phyloP scores from a whole-genome alignment of 2,888 invertebrate genomes.

The Aquatica leii region DNA sequence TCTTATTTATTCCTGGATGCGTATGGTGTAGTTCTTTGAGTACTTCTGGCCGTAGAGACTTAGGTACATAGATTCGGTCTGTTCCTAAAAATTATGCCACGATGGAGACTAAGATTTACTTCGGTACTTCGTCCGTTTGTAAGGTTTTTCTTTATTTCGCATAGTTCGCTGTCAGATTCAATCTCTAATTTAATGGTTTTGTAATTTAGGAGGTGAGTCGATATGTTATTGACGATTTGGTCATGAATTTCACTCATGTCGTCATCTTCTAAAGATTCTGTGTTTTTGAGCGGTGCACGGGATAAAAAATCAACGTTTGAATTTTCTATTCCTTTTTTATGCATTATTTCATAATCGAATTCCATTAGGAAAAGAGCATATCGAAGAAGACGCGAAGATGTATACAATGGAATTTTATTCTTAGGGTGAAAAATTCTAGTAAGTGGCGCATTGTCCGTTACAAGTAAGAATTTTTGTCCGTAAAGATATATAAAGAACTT shows the following conservation, averaged over 20 bases:
- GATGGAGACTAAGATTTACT: slow-evolving; percentile 1
- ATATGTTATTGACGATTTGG: background rate
- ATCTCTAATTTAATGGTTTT: background rate
- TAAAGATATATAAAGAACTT: slow-evolving; percentile 3
- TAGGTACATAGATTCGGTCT: background rate
- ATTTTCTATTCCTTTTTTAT: slow-evolving; percentile 1
- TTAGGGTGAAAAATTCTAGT: background rate
- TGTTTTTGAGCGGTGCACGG: slow-evolving; percentile 3
- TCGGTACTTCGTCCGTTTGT: background rate
- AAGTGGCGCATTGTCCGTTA: background rate
- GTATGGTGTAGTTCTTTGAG: background rate
- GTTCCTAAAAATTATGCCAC: background rate
- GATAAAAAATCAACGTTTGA: background rate
- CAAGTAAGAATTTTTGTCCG: background rate
- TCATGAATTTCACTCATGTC: background rate
- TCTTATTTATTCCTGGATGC: slow-evolving; percentile 5
- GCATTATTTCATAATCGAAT: background rate
- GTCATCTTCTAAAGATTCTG: slow-evolving; percentile 1
- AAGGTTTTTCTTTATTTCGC: background rate
- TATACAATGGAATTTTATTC: background rate
- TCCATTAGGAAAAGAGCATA: slow-evolving; percentile 4
- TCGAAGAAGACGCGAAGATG: background rate
- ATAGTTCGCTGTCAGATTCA: background rate
- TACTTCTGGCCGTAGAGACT: background rate
- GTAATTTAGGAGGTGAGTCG: background rate